These are phyloP conservation scores for Aphelinus certus DNA, from an alignment of 1,140 invertebrate species.

Conservation along the genomic window DNA sequence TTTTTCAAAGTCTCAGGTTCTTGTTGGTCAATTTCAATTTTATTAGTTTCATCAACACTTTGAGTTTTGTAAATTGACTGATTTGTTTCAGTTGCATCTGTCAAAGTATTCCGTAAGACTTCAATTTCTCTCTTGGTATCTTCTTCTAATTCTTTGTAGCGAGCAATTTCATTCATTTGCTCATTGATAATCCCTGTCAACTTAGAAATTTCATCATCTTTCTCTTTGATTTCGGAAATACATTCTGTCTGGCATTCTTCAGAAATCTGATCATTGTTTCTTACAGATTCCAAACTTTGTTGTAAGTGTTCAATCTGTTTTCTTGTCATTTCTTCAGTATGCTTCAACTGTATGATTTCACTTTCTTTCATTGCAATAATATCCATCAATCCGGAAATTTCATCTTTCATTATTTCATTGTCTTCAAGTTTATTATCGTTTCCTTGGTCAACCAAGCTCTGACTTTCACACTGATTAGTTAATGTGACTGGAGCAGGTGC, in stretches of 20 bases:
- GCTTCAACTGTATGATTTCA: not conserved
- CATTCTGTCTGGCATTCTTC: constrained; percentile 14
- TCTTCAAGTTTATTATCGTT: constrained; percentile 42
- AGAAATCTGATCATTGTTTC: not conserved
- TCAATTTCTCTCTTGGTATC: constrained; percentile 11
- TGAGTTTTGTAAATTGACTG: constrained; percentile 24
- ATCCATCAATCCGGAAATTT: no score
- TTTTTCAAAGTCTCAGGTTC: constrained; percentile 15
- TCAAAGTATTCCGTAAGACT: constrained; percentile 11
- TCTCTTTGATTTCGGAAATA: constrained; percentile 12
- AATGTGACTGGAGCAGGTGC: no score
- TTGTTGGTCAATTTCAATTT: constrained; percentile 17
- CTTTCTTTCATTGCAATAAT: no score
- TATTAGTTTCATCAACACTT: not conserved
- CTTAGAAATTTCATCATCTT: constrained; percentile 9
- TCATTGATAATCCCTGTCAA: not conserved
- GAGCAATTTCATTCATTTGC: not conserved
- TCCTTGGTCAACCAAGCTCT: not conserved
- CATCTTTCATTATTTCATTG: constrained; percentile 19
- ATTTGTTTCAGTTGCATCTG: constrained; percentile 1
- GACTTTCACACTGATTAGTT: no score
- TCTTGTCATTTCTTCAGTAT: constrained; percentile 18
- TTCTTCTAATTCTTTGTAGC: not conserved
- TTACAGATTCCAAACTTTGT: not conserved
- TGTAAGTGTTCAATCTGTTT: constrained; percentile 24